Percentiles rank a stretch among this genome's conserved stretches.
phyloP scores from a whole-genome alignment of 2,888 invertebrate genomes.

The Nemotelus pantherinus region DNA sequence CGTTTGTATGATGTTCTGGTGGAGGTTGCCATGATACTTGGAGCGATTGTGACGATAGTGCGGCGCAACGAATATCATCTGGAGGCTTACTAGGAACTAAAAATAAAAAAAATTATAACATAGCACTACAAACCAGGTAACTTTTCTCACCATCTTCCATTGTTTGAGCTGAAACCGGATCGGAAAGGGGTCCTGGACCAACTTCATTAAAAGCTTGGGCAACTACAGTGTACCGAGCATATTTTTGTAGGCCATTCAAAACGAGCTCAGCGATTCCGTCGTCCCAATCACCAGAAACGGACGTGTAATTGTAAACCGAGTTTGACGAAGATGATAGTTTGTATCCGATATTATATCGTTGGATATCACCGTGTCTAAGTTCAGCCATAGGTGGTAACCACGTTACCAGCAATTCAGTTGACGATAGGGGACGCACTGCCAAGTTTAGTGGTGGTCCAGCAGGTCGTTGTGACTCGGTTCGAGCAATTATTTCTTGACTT shows the following conservation, averaged over 20 bases:
- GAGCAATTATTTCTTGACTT: constrained; percentile 71
- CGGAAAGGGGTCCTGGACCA: constrained; percentile 77
- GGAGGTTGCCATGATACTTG: constrained; percentile 85
- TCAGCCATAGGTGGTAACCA: constrained; percentile 78
- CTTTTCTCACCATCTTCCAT: constrained; percentile 74
- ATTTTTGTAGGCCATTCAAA: constrained; percentile 72
- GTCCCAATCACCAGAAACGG: constrained; percentile 75
- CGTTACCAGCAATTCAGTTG: constrained; percentile 77
- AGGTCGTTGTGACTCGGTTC: constrained; percentile 76
- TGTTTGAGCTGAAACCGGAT: constrained; percentile 74
- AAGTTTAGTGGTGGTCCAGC: constrained; percentile 75
- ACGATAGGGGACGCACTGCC: constrained; percentile 75
- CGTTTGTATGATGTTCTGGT: constrained; percentile 76
- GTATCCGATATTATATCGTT: constrained; percentile 77
- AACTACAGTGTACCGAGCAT: constrained; percentile 74
- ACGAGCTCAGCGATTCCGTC: constrained; percentile 74
- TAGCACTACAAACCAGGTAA: not conserved
- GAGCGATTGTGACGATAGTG: constrained; percentile 78
- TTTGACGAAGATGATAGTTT: constrained; percentile 65
- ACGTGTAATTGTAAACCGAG: constrained; percentile 73
- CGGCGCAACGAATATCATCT: constrained; percentile 78
- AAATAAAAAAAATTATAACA: not conserved
- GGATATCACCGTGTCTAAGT: constrained; percentile 77
- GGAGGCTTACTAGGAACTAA: constrained; percentile 83
- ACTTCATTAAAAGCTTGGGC: constrained; percentile 80